Base-by-base conservation (phyloP, 1,140 invertebrate species). In the Lepidurus arcticus region DNA sequence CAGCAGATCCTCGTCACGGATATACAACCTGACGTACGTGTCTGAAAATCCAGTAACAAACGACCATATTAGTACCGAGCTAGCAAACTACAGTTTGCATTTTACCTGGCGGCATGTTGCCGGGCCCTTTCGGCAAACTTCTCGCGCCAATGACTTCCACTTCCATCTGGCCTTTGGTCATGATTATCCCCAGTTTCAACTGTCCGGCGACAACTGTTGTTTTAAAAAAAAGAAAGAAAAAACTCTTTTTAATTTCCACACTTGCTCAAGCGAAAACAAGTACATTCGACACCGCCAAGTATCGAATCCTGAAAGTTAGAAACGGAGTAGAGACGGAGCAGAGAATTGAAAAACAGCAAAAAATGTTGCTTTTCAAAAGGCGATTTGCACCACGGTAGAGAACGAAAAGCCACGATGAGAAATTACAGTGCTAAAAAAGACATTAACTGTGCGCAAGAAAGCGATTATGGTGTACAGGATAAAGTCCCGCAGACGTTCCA, bases 81-180 rank as follows among this genome's bases (percentile, higher is more conserved):
- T 80, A 26, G 43, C 34, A 75, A 26, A 79, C 75, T 11, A 76
- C 43, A 79, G 73, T 21, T 73, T 74, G 78, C 77, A n/a, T 78
- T 76, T 83, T 85, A 89, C 89, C 89, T 84, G 89, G 89, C 77
- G 88, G 86, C 78, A 86, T 87, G 75, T 87, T 87, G 78, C 81
- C 82, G 65, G 81, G 83, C 80, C 84, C 78, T 81, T 76, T 78
- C 73, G 82, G 85, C n/a, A 91, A 87, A 76, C 87, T 87, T 82
- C 86, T 85, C 9, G 89, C 91, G 79, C 87, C 87, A 76, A 90
- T 89, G 76, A 97, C 92, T 85, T 96, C 94, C 13, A 97, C 92
- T 85, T 96, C 94, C 16, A 97, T 88, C 83, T 94, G 93, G 81
- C 94, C 94, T 86, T 96, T 96, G 82, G 93, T 93, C 86, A 96